These are phyloP conservation scores for Panurus biarmicus DNA, from an alignment of 2,113 vertebrate species.

Conservation along the genomic window DNA sequence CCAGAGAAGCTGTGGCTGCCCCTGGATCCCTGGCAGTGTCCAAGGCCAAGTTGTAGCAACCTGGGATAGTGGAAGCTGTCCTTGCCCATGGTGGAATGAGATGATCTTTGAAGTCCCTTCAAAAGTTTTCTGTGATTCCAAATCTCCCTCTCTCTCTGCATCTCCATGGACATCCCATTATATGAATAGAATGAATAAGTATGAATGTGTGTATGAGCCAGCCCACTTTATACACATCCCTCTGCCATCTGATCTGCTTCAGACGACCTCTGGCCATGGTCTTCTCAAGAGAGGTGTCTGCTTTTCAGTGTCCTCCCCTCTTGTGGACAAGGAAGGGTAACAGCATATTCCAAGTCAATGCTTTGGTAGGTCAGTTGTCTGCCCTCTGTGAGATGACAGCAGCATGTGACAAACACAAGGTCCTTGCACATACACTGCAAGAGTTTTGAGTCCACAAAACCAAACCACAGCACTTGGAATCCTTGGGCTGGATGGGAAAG, in stretches of 20 bases:
- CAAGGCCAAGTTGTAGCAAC: not conserved
- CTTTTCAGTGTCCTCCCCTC: not conserved
- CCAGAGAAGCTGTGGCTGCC: not conserved
- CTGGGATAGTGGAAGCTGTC: not conserved
- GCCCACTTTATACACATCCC: not conserved
- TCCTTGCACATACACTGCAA: not conserved
- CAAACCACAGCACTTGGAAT: not conserved
- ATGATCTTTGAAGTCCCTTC: not conserved
- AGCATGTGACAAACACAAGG: not conserved
- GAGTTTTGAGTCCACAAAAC: not conserved
- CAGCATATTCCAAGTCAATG: not conserved
- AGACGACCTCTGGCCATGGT: not conserved
- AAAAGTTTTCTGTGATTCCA: not conserved
- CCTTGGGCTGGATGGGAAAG: not conserved
- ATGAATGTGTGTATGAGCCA: not conserved
- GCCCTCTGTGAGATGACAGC: not conserved
- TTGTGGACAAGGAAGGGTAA: not conserved
- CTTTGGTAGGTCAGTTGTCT: not conserved
- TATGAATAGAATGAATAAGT: accelerated
- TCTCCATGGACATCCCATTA: not conserved
- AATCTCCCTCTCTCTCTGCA: not conserved
- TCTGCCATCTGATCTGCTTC: not conserved
- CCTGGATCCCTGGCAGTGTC: not conserved
- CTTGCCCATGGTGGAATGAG: not conserved
- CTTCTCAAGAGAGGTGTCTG: not conserved